Base-by-base conservation (phyloP, 1,140 invertebrate genomes). In the Philopotamus ludificatus region DNA sequence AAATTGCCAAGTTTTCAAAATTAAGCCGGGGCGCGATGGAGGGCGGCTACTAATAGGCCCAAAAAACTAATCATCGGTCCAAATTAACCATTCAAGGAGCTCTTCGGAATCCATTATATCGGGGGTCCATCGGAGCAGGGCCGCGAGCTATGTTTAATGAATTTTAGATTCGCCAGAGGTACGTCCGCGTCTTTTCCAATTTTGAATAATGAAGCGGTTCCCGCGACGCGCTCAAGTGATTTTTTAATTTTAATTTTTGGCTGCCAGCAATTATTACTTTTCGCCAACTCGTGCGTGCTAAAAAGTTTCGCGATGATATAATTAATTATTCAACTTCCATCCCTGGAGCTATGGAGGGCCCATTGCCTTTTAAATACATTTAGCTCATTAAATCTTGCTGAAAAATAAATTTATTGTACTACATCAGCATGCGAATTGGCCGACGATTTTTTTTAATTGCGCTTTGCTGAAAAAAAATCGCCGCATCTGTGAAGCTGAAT, bases 51-150 rank as follows among this genome's bases (percentile, higher is more conserved):
- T 66, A 66, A 44, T 66, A 61, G 59, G 57, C 47, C 57, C 50
- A 49, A 60, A 54, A 66, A 66, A 66, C 64, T 61, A 60, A 66
- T 66, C 64, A 61, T 45, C 57, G 64, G 47, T 25, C 41, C 41
- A 66, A 60, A 60, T 66, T 59, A 66, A 66, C 55, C 55, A 42
- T 66, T 53, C 28, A 57, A 47, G 47, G 23, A 26, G 41, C 25
- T 44, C 49, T 60, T 57, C 54, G 39, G 44, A 57, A 66, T 66
- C 47, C 57, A 66, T 66, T 66, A 66, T 53, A 26, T n/a, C n/a
- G n/a, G n/a, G 34, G 57, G 25, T 20, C 59, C 34, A 66, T 60
- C 51, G 34, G 20, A 65, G 54, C 28, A 18, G 4, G 15, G 28
- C 47, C 49, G 12, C 49, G 57, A 15, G 64, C 26, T 61, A 21